Evolutionary conservation across 2,888 invertebrate genomes (phyloP).

Genomic region (Yponomeuta sedellus): DNA sequence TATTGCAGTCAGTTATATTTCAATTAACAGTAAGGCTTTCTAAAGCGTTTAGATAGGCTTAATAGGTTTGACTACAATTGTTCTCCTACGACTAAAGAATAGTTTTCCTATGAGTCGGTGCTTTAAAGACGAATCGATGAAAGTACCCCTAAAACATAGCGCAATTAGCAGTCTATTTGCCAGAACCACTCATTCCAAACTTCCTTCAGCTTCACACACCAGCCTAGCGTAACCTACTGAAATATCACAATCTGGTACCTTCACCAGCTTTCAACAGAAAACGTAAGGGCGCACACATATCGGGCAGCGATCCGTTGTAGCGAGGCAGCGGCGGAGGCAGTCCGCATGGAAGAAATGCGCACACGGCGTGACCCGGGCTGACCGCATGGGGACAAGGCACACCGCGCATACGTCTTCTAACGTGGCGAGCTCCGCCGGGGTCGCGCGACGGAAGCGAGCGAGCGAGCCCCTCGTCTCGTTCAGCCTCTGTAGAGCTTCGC

Average conservation of each 20-base stretch:
- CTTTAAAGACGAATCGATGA: too few species aligned
- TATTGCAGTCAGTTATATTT: too few species aligned
- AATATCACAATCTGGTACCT: constrained; percentile 15
- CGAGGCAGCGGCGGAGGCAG: constrained; percentile 84
- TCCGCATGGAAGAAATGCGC: constrained; percentile 88
- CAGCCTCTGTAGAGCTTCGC: constrained; percentile 73
- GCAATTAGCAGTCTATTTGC: neutral
- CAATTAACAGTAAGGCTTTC: too few species aligned
- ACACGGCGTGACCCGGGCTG: constrained; percentile 86
- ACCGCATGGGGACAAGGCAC: constrained; percentile 82
- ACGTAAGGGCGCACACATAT: constrained; percentile 83
- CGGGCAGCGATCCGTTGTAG: constrained; percentile 81
- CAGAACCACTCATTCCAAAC: neutral
- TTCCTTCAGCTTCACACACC: neutral
- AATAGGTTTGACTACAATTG: too few species aligned
- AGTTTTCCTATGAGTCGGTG: too few species aligned
- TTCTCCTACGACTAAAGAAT: too few species aligned
- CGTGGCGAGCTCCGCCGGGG: constrained; percentile 78
- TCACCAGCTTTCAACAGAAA: constrained; percentile 56
- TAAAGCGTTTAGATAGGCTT: too few species aligned
- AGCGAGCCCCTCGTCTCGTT: constrained; percentile 78
- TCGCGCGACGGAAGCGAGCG: constrained; percentile 79
- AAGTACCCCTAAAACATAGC: too few species aligned
- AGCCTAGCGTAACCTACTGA: constrained; percentile 3
- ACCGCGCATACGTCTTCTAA: constrained; percentile 88